Conservation (phyloP, 2,888 invertebrate genomes). For the Gastrophysa polygoni region DNA sequence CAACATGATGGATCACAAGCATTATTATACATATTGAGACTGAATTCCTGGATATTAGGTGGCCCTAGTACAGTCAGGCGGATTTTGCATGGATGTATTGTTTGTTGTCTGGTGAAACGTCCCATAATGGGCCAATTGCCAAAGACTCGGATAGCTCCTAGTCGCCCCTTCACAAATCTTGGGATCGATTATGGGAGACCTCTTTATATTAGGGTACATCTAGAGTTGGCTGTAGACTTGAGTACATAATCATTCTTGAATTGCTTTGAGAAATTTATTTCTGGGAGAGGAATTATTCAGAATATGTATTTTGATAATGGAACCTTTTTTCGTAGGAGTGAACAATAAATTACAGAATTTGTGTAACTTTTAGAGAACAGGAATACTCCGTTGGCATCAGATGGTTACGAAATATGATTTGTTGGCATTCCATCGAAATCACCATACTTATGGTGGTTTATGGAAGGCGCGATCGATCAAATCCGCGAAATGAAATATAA, state of each 20-base stretch:
- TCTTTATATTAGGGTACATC: slow-evolving; percentile 5
- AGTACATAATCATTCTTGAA: slow-evolving; percentile 23
- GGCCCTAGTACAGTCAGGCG: slow-evolving; percentile 7
- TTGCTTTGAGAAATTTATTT: slow-evolving; percentile 19
- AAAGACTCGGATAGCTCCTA: not conserved
- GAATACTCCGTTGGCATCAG: too few relatives aligned
- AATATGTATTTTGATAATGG: slow-evolving; percentile 22
- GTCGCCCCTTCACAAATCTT: slow-evolving; percentile 1
- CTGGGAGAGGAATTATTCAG: slow-evolving; percentile 12
- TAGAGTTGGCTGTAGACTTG: slow-evolving; percentile 16
- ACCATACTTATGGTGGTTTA: too few relatives aligned
- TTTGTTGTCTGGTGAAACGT: slow-evolving; percentile 7
- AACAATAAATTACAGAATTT: slow-evolving; percentile 9
- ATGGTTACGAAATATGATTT: not conserved
- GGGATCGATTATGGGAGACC: slow-evolving; percentile 5
- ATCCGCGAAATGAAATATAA: slow-evolving; percentile 14
- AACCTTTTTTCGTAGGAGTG: slow-evolving; percentile 17
- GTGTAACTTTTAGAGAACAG: too few relatives aligned
- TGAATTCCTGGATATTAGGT: slow-evolving; percentile 17
- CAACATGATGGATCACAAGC: slow-evolving; percentile 13
- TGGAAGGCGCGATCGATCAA: slow-evolving; percentile 8
- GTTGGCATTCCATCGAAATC: slow-evolving; percentile 17
- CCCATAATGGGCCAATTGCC: slow-evolving; percentile 5
- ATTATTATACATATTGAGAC: slow-evolving; percentile 30
- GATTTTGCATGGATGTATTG: slow-evolving; percentile 13